A percentile compares a stretch with the other conserved stretches of the same genome.
phyloP scores from a whole-genome alignment of 2,797 vertebrate genomes.

The Pantherophis vulpinus region DNA sequence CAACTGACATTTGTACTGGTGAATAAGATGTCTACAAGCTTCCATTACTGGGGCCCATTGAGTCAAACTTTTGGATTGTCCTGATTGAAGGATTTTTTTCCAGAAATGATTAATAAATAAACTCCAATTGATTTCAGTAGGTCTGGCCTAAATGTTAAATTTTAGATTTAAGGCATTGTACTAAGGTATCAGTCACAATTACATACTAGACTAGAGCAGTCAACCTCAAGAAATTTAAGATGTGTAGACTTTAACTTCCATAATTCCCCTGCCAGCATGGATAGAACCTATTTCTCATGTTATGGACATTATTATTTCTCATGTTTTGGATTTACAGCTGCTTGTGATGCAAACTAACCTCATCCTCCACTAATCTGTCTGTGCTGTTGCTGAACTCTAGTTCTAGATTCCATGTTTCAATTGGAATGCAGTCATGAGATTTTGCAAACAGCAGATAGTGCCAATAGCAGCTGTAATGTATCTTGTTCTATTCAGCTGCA shows the following conservation, averaged over 20 bases:
- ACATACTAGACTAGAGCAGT: not conserved
- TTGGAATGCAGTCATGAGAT: not conserved
- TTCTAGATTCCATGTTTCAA: not conserved
- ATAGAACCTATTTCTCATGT: not conserved
- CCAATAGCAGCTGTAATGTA: not conserved
- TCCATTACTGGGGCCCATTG: not conserved
- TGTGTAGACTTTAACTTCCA: not conserved
- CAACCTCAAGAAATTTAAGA: not conserved
- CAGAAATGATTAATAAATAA: not conserved
- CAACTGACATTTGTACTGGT: not conserved
- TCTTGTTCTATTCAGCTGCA: not conserved
- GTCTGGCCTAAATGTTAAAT: not conserved
- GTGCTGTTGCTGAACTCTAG: not conserved
- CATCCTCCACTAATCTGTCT: not conserved
- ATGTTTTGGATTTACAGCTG: not conserved
- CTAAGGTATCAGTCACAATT: not conserved
- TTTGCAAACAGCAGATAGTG: not conserved
- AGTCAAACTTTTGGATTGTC: not conserved
- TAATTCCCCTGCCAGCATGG: not conserved
- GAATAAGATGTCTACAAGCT: not conserved
- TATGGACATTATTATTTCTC: not conserved
- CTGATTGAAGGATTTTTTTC: not conserved
- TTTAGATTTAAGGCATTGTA: not conserved
- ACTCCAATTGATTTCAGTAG: not conserved
- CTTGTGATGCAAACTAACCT: not conserved